A percentile compares a stretch with the other conserved stretches of the same genome.
These are phyloP conservation scores for Platynereis dumerilii DNA, from an alignment of 2,888 invertebrate genomes.

Conservation along the genomic window DNA sequence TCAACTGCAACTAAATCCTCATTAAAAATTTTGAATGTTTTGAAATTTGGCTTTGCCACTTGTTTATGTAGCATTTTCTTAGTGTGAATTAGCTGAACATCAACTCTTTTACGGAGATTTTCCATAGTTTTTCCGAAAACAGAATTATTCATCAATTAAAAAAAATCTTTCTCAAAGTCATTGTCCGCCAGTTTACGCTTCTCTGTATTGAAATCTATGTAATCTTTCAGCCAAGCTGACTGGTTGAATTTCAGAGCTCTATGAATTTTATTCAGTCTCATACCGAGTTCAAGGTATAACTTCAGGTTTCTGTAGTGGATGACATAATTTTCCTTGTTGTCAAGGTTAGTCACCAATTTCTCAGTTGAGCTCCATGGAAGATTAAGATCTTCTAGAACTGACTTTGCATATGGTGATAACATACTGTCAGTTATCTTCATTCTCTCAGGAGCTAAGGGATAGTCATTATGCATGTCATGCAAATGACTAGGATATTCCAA, in stretches of 20 bases:
- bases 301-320: conserved; percentile 3
- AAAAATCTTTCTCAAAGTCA: conserved; percentile 58
- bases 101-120: conserved; percentile 58
- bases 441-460: conserved; percentile 46
- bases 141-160: conserved; percentile 44
- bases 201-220: conserved; percentile 49
- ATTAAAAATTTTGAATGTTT: conserved; percentile 43
- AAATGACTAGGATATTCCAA: conserved; percentile 59
- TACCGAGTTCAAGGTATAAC: neutral
- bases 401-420: neutral
- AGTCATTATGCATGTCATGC: conserved; percentile 49
- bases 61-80: conserved; percentile 5
- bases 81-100: conserved; percentile 44
- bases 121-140: conserved; percentile 63
- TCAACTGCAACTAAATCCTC: conserved; percentile 58
- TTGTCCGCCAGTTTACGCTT: conserved; percentile 44
- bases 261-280: conserved; percentile 28
- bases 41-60: conserved; percentile 30
- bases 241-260: too few relatives aligned
- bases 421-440: neutral
- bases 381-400: too few relatives aligned
- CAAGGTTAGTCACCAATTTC: neutral
- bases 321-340: neutral
- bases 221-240: conserved; percentile 26
- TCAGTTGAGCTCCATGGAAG: neutral